Base-by-base conservation (phyloP, 2,888 invertebrate genomes). In the Brenthis hecate region DNA sequence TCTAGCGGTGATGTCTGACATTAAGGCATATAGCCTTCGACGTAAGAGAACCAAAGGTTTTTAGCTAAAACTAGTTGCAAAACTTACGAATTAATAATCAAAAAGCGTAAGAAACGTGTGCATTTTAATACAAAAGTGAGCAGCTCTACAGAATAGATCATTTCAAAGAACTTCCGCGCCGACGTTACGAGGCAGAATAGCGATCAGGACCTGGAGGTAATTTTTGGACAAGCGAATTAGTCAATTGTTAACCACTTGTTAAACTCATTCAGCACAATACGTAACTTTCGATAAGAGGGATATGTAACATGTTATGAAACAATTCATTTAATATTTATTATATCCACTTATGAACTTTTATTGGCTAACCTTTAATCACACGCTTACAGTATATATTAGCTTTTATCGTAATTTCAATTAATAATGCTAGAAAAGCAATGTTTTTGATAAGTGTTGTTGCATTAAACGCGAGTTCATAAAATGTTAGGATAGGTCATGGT, bases 401-500 rank as follows among this genome's bases (percentile, higher is more conserved):
- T 19, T 19, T 43, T 19, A 54, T 53, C 14, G 32, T 54, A 19
- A 62, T 53, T 54, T n/a, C 1, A 32, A 53, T 53, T 53, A 53
- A 14, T 50, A 28, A 23, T 48, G 23, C 32, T 54, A 54, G 36
- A 53, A 32, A 32, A 43, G 32, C 53, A 56, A 60, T 56, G 47
- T 61, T 69, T 65, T 65, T 62, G 56, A 65, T 64, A 61, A 51
- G 43, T 36, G 64, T n/a, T n/a, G n/a, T n/a, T n/a, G 43, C 51
- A 62, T 55, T 43, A 51, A 64, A 67, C 63, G 65, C 43, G 14
- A 70, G 76, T 79, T 82, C 85, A 88, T 87, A 89, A 88, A 87
- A 85, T 87, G 87, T 92, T 91, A 89, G 85, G 87, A 87, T 89
- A 91, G 92, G 91, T 92, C 91, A 91, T 87, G 90, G 88, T 82